Base-by-base conservation (phyloP, 53 echinoderm and acorn worm genomes). In the Echinometra lucunter region DNA sequence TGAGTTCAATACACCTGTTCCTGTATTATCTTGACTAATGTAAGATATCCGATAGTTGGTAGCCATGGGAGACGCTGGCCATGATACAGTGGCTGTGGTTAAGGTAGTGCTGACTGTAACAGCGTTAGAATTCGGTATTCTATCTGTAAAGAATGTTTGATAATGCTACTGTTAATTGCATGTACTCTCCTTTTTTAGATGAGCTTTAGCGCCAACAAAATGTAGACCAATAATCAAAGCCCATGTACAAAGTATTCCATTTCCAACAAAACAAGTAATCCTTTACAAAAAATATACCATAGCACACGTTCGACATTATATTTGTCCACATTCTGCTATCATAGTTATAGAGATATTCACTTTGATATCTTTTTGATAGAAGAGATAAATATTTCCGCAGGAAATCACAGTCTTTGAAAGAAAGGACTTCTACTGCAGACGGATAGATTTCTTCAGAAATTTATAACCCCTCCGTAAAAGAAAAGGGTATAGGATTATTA, bases 1-100 rank as follows among this genome's bases (percentile, higher is more conserved):
- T 85, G 85, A 28, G 45, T 49, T 49, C 37, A 85, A 23, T 12
- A 49, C 45, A 27, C 85, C 85, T 28, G 85, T 47, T n/a, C 1
- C n/a, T 27, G 30, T 13, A 30, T 49, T 85, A 49, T 85, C 85
- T 15, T 85, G 85, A 30, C 85, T 85, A 28, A 85, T 85, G 85
- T 85, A 85, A 49, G 85, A 85, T 13, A 85, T 49, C 53, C 49
- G 27, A 28, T 85, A 85, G 49, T 85, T 85, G 49, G 53, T 53
- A 12, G 49, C 49, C n/a, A 25, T 4, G 47, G 49, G 85, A 85
- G 15, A 42, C 6, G 49, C n/a, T n/a, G 13, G 28, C 85, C 85
- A 85, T 47, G 53, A 85, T 47, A 85, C 11, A 11, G 49, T 49
- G 9, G 28, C n/a, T 1, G 45, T n/a, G 11, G 45, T 85, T 49